Base-by-base conservation (phyloP, 2,888 invertebrate genomes). In the Cosmia pyralina region DNA sequence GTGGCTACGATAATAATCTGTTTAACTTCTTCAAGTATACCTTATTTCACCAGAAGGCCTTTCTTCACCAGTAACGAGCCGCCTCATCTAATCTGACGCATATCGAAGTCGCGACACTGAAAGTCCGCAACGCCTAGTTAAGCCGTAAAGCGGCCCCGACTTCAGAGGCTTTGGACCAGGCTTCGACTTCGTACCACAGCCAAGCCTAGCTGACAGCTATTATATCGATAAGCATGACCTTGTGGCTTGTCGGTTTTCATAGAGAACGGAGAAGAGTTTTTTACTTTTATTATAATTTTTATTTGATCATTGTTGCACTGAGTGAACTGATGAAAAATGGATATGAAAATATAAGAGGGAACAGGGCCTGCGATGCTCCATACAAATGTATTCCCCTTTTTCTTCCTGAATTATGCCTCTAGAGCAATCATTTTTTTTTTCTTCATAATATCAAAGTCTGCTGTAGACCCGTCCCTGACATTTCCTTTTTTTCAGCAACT, bases 111-210 rank as follows among this genome's bases (percentile, higher is more conserved):
- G 76, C 66, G 77, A 78, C 77, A 83, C 82, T 64, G 79, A 74
- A 81, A 69, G 77, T 83, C 87, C 74, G 88, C 89, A 87, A 90
- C 87, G 85, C 79, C 89, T 88, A 87, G 73, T 70, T 72, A 93
- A 93, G 93, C 91, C 89, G 87, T 81, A 87, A 91, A 90, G 91
- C 92, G 86, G 90, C 91, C 93, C 94, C 94, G 88, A 92, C 92
- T 90, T 88, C 83, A 69, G 88, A 92, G 94, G 95, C 89, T 93
- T 95, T 94, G 81, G 75, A 81, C 75, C 70, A 67, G 90, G 92
- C 94, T 94, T 91, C 89, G 90, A 92, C 86, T 90, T 88, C 81
- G 95, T 94, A 94, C 91, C 92, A 91, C 91, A 90, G 93, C 90
- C 89, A 94, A 93, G 94, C 93, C 93, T 75, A 77, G 75, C 81